phyloP scores from a whole-genome alignment of 1,140 invertebrate species.

The Atta colombica region DNA sequence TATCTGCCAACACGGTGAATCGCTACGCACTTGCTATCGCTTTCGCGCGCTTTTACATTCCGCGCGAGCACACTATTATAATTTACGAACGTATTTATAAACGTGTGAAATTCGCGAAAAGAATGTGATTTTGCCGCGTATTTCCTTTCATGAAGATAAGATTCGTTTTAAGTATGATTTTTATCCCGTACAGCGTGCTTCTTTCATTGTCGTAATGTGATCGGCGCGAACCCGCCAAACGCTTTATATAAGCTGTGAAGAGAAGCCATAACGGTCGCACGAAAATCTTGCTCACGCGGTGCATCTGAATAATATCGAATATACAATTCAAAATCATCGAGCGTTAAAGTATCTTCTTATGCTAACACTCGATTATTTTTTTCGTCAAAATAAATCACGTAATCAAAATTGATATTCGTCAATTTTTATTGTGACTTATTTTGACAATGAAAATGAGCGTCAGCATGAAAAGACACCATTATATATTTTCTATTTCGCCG shows the following conservation, averaged over 20 bases:
- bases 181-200: background rate
- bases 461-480: too few species aligned
- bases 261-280: background rate
- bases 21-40: background rate
- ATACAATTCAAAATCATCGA: background rate
- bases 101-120: background rate
- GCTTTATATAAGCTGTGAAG: background rate
- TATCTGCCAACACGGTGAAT: background rate
- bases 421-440: too few species aligned
- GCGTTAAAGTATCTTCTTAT: too few species aligned
- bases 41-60: background rate
- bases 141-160: background rate
- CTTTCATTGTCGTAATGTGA: background rate
- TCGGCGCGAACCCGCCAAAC: background rate
- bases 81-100: background rate
- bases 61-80: background rate
- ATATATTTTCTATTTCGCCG: background rate
- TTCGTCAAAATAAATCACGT: too few species aligned
- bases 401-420: too few species aligned
- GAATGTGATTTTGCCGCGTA: background rate
- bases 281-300: conserved; percentile 12
- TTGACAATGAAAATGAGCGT: too few species aligned
- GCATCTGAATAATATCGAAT: conserved; percentile 5
- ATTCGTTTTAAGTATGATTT: background rate
- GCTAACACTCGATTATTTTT: too few species aligned